phyloP scores from a whole-genome alignment of 2,797 vertebrate species.

The Adrianichthys oophorus region DNA sequence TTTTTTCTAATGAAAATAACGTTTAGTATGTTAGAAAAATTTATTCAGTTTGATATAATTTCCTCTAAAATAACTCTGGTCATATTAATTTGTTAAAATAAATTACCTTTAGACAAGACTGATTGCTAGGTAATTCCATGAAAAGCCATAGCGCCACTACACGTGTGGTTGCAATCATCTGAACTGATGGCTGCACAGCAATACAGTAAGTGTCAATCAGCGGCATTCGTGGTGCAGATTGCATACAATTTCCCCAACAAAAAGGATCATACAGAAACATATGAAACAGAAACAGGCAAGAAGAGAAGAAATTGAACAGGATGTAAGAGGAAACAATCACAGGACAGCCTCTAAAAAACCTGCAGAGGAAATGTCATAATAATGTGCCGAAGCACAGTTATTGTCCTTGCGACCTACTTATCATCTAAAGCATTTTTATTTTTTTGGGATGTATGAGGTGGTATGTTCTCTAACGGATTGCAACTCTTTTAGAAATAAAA shows the following conservation, averaged over 20 bases:
- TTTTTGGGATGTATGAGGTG: slow-evolving; percentile 56
- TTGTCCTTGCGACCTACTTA: slow-evolving; percentile 33
- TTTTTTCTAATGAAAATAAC: slow-evolving; percentile 58
- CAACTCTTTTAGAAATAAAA: slow-evolving; percentile 57
- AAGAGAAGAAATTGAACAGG: slow-evolving; percentile 49
- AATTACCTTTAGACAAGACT: slow-evolving; percentile 36
- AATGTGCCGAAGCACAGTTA: slow-evolving; percentile 29
- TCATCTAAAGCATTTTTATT: slow-evolving; percentile 48
- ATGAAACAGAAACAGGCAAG: slow-evolving; percentile 57
- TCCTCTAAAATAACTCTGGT: slow-evolving; percentile 56
- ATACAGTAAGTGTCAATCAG: slow-evolving; percentile 76
- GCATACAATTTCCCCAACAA: slow-evolving; percentile 76
- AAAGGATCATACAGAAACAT: slow-evolving; percentile 38
- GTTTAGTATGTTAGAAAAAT: slow-evolving; percentile 53
- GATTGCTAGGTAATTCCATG: slow-evolving; percentile 65
- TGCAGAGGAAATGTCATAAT: slow-evolving; percentile 37
- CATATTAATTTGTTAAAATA: slow-evolving; percentile 56
- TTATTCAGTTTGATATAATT: slow-evolving; percentile 44
- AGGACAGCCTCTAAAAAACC: slow-evolving; percentile 33
- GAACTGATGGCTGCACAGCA: slow-evolving; percentile 59
- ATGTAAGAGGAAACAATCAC: slow-evolving; percentile 30
- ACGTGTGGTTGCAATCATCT: slow-evolving; percentile 54
- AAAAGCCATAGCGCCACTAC: slow-evolving; percentile 60
- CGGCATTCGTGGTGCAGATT: slow-evolving; percentile 78
- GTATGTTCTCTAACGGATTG: slow-evolving; percentile 31